Evolutionary conservation across 30 jellyfish, hydroid and myxozoan genomes (phyloP).

Genomic region (Catostylus mosaicus): DNA sequence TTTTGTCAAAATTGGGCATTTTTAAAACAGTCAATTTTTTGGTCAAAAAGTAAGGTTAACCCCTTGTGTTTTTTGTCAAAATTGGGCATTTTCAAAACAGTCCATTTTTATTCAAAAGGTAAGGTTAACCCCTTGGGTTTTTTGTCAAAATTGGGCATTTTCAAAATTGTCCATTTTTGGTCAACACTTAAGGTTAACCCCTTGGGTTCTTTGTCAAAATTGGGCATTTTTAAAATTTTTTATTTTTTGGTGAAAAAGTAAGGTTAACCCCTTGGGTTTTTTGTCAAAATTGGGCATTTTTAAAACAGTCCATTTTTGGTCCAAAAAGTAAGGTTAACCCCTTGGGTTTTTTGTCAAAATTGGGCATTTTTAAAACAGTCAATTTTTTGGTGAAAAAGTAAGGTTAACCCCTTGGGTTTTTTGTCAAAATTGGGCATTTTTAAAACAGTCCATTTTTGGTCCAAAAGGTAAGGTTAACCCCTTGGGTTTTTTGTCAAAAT

Average conservation of each 20-base stretch:
- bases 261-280: background rate
- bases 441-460: too few species aligned
- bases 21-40: background rate
- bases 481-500: too few species aligned
- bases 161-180: background rate
- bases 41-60: background rate
- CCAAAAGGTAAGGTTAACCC: too few species aligned
- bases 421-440: too few species aligned
- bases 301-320: too few species aligned
- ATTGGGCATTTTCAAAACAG: too few species aligned
- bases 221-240: background rate
- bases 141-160: background rate
- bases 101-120: background rate
- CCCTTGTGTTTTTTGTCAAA: background rate
- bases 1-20: background rate
- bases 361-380: too few species aligned
- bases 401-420: too few species aligned
- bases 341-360: too few species aligned
- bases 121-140: background rate
- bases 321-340: too few species aligned
- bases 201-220: background rate
- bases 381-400: too few species aligned
- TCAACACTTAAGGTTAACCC: background rate
- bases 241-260: background rate
- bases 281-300: background rate